Evolutionary conservation across 1,140 invertebrate genomes (phyloP), one percentile per base, ranked within the genome.

Genomic region (Whitmania pigra): DNA sequence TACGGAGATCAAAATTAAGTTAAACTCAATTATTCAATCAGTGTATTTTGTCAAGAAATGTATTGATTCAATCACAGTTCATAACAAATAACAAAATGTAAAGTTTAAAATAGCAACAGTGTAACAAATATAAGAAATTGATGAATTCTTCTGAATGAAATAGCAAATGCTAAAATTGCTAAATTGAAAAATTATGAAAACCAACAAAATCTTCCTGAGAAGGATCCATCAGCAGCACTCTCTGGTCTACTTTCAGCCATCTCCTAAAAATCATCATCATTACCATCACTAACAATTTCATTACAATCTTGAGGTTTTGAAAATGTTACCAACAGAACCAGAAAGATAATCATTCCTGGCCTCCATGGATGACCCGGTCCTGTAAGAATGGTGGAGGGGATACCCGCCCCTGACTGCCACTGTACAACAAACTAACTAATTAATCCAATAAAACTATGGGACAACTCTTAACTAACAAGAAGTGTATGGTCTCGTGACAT

Each of bases 401-500:
- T 63, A 63, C 20, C 57, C 57, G 57, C 29, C 22, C 43, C 57
- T 63, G 20, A 63, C 29, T 22, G 57, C 57, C 57, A 63, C 57
- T 63, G 2, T 18, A 25, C 57, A n/a, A 63, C 15, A 1, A 63
- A 63, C 9, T 31, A 63, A 63, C 9, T 2, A 25, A 15, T 25
- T 63, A 63, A 22, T 25, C 18, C 22, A 20, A 22, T 63, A n/a
- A 13, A n/a, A 13, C 20, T 11, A 63, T 20, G 29, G 15, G 22
- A n/a, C 15, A 31, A 11, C 22, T 25, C 2, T 63, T 13, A 63
- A 63, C 57, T n/a, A 17, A 63, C 57, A 63, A 2, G 57, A 63
- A 63, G 57, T 63, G 29, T 63, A 63, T n/a, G 57, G 57, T 63
- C 57, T 63, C 6, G 29, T 40, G 36, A 36, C 40, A 25, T 68